Evolutionary conservation across 2,888 invertebrate genomes (phyloP).

Genomic region (Scotopteryx bipunctaria): DNA sequence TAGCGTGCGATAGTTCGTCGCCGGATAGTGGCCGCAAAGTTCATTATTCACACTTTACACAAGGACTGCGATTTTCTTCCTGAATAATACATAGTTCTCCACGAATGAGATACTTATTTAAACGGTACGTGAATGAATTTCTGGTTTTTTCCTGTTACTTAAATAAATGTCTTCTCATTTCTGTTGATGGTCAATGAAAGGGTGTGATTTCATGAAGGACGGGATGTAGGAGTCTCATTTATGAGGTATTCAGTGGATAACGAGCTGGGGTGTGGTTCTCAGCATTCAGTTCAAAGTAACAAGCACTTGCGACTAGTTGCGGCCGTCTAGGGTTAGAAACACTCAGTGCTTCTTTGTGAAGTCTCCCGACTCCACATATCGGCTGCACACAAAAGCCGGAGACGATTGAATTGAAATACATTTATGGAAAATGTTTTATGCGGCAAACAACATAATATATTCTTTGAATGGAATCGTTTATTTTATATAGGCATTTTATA

Average conservation of each 20-base stretch:
- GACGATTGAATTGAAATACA: slow-evolving; percentile 14
- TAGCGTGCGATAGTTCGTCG: slow-evolving; percentile 31
- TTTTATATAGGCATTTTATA: background rate
- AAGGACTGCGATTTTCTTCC: slow-evolving; percentile 41
- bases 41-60: slow-evolving; percentile 46
- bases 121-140: slow-evolving; percentile 28
- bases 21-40: slow-evolving; percentile 33
- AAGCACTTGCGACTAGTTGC: slow-evolving; percentile 29
- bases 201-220: slow-evolving; percentile 54
- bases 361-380: slow-evolving; percentile 23
- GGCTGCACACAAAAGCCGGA: slow-evolving; percentile 16
- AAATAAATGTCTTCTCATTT: slow-evolving; percentile 38
- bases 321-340: slow-evolving; percentile 17
- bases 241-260: slow-evolving; percentile 63
- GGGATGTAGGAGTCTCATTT: slow-evolving; percentile 60
- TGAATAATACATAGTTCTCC: slow-evolving; percentile 52
- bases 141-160: slow-evolving; percentile 27
- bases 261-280: slow-evolving; percentile 52
- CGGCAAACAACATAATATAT: slow-evolving; percentile 5
- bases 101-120: slow-evolving; percentile 37
- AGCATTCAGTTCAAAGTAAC: slow-evolving; percentile 46
- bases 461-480: slow-evolving; percentile 3
- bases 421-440: slow-evolving; percentile 10
- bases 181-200: slow-evolving; percentile 49
- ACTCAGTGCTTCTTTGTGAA: slow-evolving; percentile 28